Base-by-base conservation (phyloP, 2,113 vertebrate genomes). In the Ellobius talpinus region DNA sequence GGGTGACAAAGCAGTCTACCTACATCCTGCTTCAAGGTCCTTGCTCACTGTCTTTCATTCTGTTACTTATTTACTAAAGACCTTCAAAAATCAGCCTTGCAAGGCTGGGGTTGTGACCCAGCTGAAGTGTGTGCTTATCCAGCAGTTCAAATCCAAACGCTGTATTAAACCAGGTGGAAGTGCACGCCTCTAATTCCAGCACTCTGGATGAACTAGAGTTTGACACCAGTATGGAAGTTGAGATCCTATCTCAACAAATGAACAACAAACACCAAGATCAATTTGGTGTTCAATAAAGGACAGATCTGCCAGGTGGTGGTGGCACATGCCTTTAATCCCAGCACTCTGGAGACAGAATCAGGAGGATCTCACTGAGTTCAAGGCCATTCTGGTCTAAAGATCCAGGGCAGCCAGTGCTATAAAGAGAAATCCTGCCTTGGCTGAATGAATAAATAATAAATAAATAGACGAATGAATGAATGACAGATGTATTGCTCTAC, bases 31-130 rank as follows among this genome's bases (percentile, higher is more conserved):
- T 65, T 76, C 52, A 90, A 81, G 26, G 65, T 55, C 86, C 66
- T 36, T 89, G 65, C n/a, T 86, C 55, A 29, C 76, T 92, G 68
- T 47, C 81, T 45, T 66, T 88, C 39, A 77, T 73, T 74, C 33
- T 90, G 55, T 58, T 94, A 85, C 50, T 87, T 94, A 63, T 65
- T 52, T 82, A 52, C 61, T 82, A 82, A 82, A 82, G n/a, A 29
- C 55, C 23, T 39, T 45, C 36, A 70, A 70, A n/a, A 87, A 50
- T 14, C 50, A 70, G 55, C 9, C 42, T 68, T 36, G 82, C 21
- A 5, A 24, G 23, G 23, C 47, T 55, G 13, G 3, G 14, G 47
- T 55, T n/a, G n/a, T 88, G 45, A 52, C 33, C 23, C 42, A 72
- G 86, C 36, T 72, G 36, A 85, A 85, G 81, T 65, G 23, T 39